These are phyloP conservation scores for Hassar affinis DNA, from an alignment of 2,113 vertebrate species.

Conservation along the genomic window DNA sequence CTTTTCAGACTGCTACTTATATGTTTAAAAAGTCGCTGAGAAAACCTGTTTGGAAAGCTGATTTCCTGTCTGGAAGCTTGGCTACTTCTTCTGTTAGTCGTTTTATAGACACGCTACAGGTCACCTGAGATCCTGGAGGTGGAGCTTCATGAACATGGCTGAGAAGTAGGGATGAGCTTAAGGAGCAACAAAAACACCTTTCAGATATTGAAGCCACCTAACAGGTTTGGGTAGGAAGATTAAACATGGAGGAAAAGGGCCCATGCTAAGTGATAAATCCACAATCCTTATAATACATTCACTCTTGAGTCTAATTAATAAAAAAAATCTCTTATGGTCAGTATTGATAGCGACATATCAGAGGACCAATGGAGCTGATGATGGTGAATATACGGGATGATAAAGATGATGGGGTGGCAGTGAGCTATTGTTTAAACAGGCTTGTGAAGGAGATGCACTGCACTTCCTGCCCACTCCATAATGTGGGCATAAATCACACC, in stretches of 20 bases:
- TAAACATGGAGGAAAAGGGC: background rate
- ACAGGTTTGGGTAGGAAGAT: background rate
- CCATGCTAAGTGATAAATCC: background rate
- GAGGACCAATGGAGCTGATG: background rate
- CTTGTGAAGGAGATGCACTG: constrained; percentile 45
- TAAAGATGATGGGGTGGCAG: background rate
- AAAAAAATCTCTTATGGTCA: background rate
- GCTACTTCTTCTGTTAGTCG: background rate
- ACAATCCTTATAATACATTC: background rate
- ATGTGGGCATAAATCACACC: constrained; percentile 63
- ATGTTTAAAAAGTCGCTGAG: too few species aligned
- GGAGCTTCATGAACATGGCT: background rate
- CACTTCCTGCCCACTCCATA: constrained; percentile 54
- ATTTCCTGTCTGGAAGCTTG: background rate
- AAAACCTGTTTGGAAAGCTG: too few species aligned
- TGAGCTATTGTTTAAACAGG: background rate
- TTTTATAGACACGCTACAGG: background rate
- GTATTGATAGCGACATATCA: background rate
- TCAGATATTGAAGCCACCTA: background rate
- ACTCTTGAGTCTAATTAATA: background rate
- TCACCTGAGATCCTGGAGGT: background rate
- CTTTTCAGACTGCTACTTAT: background rate
- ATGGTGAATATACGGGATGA: constrained; percentile 5
- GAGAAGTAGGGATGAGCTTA: background rate
- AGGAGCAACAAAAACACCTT: background rate